Evolutionary conservation across 2,113 vertebrate species (phyloP), one percentile per base, ranked within the genome.

Genomic region (Galeopterus variegatus): DNA sequence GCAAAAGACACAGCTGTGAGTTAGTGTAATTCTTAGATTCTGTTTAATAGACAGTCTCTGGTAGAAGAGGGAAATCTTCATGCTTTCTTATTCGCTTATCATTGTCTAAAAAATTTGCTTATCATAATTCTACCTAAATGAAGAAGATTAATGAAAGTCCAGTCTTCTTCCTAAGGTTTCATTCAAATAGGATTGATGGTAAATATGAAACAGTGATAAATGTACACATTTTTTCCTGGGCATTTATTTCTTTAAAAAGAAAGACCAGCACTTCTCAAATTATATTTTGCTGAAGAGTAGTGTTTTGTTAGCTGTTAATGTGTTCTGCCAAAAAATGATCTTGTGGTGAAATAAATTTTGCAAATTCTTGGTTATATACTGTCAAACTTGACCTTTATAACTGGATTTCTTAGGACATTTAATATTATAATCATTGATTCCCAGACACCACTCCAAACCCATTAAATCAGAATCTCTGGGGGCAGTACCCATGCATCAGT

Each of bases 61-160:
- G 14, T 24, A 60, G 45, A 80, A 64, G 36, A 95, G 64, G 33
- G 21, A 58, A 13, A 62, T 24, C 9, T 70, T 87, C 28, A 60
- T 36, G 21, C 31, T 72, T 87, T 56, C 50, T 93, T 93, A 64
- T 84, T 94, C 93, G 23, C 12, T 90, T 95, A 83, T 72, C 6
- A 60, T 65, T 80, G 58, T 88, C 62, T 96, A 67, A 96, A 95
- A 88, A n/a, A n/a, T n/a, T n/a, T n/a, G n/a, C n/a, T n/a, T n/a
- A n/a, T n/a, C n/a, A 88, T 93, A 84, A 84, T 70, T 95, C n/a
- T 5, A 90, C 0, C 36, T 76, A 60, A 81, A 60, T 62, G 28
- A 87, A 17, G 33, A 88, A 6, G 33, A 60, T 80, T 67, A 60
- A 50, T 70, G 28, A 72, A 96, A 93, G 6, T 80, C 52, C 19